phyloP scores from a whole-genome alignment of 1,140 invertebrate genomes.

The Wiebesia pumilae region DNA sequence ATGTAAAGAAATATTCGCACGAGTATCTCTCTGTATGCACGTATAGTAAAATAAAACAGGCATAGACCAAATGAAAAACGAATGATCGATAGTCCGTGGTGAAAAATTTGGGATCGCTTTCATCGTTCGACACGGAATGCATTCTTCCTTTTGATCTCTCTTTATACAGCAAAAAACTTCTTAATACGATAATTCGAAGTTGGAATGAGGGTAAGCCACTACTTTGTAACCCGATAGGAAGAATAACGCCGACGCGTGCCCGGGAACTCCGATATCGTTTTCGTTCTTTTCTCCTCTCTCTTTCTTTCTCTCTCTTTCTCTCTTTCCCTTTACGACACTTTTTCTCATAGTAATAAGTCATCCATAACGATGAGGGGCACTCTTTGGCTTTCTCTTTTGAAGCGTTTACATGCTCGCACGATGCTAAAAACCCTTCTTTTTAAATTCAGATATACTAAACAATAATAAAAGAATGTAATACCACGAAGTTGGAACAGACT shows the following conservation, averaged over 20 bases:
- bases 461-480: slow-evolving; percentile 40
- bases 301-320: neutral
- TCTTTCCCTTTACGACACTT: slow-evolving; percentile 49
- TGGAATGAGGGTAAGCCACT: slow-evolving; percentile 19
- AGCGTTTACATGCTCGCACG: neutral
- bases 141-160: neutral
- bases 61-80: neutral
- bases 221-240: slow-evolving; percentile 55
- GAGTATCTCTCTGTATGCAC: slow-evolving; percentile 7
- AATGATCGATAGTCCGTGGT: slow-evolving; percentile 40
- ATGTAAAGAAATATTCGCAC: slow-evolving; percentile 42
- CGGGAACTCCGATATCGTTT: slow-evolving; percentile 43
- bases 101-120: slow-evolving; percentile 32
- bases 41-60: neutral
- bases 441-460: slow-evolving; percentile 20
- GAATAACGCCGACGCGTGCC: slow-evolving; percentile 50
- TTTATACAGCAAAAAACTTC: slow-evolving; percentile 52
- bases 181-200: slow-evolving; percentile 58
- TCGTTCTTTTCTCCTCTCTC: too few relatives aligned
- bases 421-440: slow-evolving; percentile 15
- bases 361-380: slow-evolving; percentile 49
- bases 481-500: slow-evolving; percentile 2
- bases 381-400: neutral
- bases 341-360: slow-evolving; percentile 54
- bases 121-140: neutral